Base-by-base conservation (phyloP, 2,113 vertebrate species). In the Kryptolebias marmoratus region DNA sequence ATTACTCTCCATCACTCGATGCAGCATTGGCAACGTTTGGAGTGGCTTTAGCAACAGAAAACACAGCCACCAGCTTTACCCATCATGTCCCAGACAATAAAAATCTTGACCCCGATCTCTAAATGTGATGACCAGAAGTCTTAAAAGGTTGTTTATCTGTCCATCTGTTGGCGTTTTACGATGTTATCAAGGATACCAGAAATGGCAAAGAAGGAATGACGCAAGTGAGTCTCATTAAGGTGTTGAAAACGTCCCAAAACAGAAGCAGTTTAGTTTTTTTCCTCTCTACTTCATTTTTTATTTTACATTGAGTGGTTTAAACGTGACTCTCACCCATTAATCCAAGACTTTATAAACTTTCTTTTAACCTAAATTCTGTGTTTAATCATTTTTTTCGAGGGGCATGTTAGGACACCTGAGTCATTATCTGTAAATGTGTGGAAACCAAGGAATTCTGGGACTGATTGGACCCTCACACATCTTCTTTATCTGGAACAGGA, bases 1-100 rank as follows among this genome's bases (percentile, higher is more conserved):
- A 88, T 86, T 81, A 80, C 64, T 71, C 80, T 32, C 80, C 81
- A 78, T 83, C 77, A 14, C 57, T 67, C 28, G 36, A 62, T 1
- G 6, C 45, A 74, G 72, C 73, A 68, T 70, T 73, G 39, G 31
- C 68, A 42, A 63, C 32, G 71, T 52, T 49, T 12, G 48, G 54
- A 42, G 56, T 42, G 39, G 67, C 59, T 58, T 66, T 22, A 58
- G 67, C 50, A 61, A 47, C 56, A 73, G 63, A 84, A 85, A 87
- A 85, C 39, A 62, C 39, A 62, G 18, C 64, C 71, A 85, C 75
- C 75, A 87, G 83, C 73, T 77, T 71, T 32, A 42, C 54, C 45
- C 5, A 54, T 39, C 42, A 30, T 32, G 62, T 15, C 54, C 16
- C 22, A 11, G 18, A 77, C 56, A 50, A 52, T 3, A 42, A 64